These are phyloP conservation scores for Macaria notata DNA, from an alignment of 2,888 invertebrate genomes.

Conservation along the genomic window DNA sequence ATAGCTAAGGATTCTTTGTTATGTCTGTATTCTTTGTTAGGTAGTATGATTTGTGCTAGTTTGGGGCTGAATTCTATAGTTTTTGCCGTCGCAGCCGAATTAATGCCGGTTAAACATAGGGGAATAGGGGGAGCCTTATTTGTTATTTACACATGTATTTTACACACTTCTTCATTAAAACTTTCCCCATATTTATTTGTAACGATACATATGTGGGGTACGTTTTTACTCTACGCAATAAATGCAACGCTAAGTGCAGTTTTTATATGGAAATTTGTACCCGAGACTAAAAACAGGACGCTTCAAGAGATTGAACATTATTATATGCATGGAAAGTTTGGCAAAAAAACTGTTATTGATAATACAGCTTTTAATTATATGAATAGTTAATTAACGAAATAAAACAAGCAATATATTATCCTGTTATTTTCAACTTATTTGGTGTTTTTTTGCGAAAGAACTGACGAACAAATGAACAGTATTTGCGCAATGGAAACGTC, in stretches of 20 bases:
- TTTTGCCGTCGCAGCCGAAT: slow-evolving; percentile 23
- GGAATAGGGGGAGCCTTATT: slow-evolving; percentile 31
- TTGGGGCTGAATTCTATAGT: slow-evolving; percentile 22
- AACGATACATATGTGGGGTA: slow-evolving; percentile 28
- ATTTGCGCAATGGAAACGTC: no score
- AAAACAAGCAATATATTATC: no score
- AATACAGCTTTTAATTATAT: no score
- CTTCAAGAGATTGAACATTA: slow-evolving; percentile 32
- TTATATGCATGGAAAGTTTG: slow-evolving; percentile 26
- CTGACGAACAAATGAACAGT: no score
- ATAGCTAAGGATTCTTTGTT: slow-evolving; percentile 23
- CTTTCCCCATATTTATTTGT: slow-evolving; percentile 30
- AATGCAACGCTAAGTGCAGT: slow-evolving; percentile 20
- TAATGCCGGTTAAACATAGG: slow-evolving; percentile 35
- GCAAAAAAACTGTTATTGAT: neutral
- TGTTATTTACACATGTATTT: slow-evolving; percentile 23
- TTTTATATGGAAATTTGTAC: slow-evolving; percentile 31
- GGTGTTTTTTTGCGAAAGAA: no score
- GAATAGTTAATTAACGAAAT: no score
- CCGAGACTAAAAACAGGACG: slow-evolving; percentile 31
- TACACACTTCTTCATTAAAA: slow-evolving; percentile 29
- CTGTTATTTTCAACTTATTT: no score
- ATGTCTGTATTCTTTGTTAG: slow-evolving; percentile 26
- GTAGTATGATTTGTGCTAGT: slow-evolving; percentile 20
- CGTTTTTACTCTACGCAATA: slow-evolving; percentile 25